A percentile compares a stretch with the other conserved stretches of the same genome.
phyloP scores from a whole-genome alignment of 1,140 invertebrate species.

The Artemia franciscana region DNA sequence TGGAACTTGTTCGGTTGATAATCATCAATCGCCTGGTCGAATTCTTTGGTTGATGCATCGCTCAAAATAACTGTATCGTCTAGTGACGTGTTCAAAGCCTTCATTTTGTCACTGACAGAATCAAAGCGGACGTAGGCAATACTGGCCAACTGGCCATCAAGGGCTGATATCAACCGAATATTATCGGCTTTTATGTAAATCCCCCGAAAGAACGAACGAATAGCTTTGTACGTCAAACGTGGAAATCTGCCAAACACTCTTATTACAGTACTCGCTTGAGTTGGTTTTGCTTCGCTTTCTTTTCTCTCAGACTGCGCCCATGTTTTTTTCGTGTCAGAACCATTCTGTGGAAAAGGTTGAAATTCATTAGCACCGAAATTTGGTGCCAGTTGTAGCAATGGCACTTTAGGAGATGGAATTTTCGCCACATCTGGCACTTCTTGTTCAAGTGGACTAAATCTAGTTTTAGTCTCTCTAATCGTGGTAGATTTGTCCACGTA shows the following conservation, averaged over 20 bases:
- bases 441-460: no score
- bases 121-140: slow-evolving; percentile 54
- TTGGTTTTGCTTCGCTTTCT: no score
- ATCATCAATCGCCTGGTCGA: slow-evolving; percentile 5
- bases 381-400: no score
- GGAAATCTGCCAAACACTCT: slow-evolving; percentile 36
- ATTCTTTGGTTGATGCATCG: slow-evolving; percentile 4
- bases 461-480: no score
- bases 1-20: background rate
- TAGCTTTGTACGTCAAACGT: slow-evolving; percentile 43
- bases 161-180: slow-evolving; percentile 59
- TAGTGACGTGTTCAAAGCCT: slow-evolving; percentile 35
- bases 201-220: slow-evolving; percentile 51
- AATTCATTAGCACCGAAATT: no score
- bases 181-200: slow-evolving; percentile 53
- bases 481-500: no score
- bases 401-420: no score
- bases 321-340: no score
- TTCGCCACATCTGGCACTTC: no score
- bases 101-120: slow-evolving; percentile 31
- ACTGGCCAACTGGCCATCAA: slow-evolving; percentile 47
- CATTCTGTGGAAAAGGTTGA: no score
- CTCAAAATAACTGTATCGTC: background rate
- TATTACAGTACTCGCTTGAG: slow-evolving; percentile 27
- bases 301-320: no score